Evolutionary conservation across 2,113 vertebrate genomes (phyloP).

Genomic region (Falcunculus frontatus): DNA sequence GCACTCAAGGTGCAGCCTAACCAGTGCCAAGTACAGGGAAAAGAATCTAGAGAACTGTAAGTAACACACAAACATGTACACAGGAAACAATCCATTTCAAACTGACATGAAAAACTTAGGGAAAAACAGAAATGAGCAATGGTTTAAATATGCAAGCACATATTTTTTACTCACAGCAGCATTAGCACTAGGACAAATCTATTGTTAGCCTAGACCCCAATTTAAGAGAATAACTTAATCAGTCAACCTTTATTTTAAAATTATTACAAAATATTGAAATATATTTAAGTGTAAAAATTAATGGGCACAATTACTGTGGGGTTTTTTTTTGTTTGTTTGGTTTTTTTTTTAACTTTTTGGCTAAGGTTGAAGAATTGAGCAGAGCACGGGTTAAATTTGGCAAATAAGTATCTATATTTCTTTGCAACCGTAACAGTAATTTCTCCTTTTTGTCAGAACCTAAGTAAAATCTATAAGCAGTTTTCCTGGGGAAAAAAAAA

Average conservation of each 20-base stretch:
- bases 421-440: neutral
- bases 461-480: neutral
- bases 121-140: neutral
- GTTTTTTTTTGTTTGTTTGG: no score
- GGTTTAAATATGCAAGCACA: neutral
- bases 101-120: neutral
- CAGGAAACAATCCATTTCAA: neutral
- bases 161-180: neutral
- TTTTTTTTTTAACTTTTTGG: neutral
- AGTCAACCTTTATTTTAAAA: neutral
- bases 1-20: rapidly evolving
- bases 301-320: neutral
- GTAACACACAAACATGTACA: neutral
- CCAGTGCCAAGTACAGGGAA: neutral
- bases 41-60: neutral
- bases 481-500: neutral
- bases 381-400: neutral
- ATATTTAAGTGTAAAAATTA: neutral
- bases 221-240: neutral
- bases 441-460: neutral
- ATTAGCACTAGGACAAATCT: neutral
- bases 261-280: neutral
- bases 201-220: neutral
- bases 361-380: neutral
- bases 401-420: neutral